Evolutionary conservation across 2,888 invertebrate genomes (phyloP), one percentile per base, ranked within the genome.

Genomic region (Apamea sordens): DNA sequence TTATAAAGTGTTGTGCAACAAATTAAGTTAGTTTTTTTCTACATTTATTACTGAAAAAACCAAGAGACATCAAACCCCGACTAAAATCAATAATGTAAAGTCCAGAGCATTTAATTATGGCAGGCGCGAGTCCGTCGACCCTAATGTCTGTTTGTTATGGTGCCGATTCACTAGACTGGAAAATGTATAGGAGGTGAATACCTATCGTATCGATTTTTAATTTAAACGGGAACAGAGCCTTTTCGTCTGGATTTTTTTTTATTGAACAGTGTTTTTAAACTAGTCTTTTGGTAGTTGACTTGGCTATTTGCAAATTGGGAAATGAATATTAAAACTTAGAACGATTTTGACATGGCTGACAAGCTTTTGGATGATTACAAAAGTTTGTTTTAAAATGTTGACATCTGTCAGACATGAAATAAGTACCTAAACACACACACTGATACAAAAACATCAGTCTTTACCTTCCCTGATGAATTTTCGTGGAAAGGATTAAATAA

Each of bases 171-270:
- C 90, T 90, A 95, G 94, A 95, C 95, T 93, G 94, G 93, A 94
- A 94, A 94, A 93, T 90, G 91, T 91, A 90, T 91, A 89, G 91
- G 85, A 91, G 91, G 88, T 90, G 90, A 90, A 90, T 91, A 91
- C 90, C 88, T 93, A 94, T 94, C 89, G 94, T 92, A 95, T 95
- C 89, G 94, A 95, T 95, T 95, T 94, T 94, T 93, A 93, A 93
- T 94, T 94, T 91, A 86, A 86, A 89, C 88, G 85, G 83, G 85
- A 81, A 86, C 81, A 70, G 70, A 77, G 53, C 28, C 6, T 3
- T n/a, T 8, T 15, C 4, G 10, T 10, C 24, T 10, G 44, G 63
- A 73, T 77, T 63, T 11, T 63, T 63, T 69, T 63, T 68, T 41
- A 63, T 44, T 36, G 24, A 36, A 53, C 13, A 15, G 7, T 32